Conservation (phyloP, 2,888 invertebrate species). For the Acleris sparsana region DNA sequence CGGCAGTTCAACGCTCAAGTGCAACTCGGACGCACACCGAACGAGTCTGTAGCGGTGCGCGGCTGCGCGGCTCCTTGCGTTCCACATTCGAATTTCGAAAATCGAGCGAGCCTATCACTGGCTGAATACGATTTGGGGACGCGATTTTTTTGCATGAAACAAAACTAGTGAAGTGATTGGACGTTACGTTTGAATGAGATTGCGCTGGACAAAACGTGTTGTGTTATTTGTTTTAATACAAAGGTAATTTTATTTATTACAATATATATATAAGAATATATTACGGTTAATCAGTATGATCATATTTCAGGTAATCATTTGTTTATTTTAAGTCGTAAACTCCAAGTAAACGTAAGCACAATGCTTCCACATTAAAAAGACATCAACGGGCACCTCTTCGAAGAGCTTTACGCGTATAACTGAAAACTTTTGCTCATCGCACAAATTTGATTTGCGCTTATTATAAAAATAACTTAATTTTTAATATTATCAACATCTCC, state of each 20-base stretch:
- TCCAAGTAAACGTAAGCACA: slow-evolving; percentile 1
- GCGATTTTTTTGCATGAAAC: slow-evolving; percentile 47
- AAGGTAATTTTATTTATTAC: slow-evolving; percentile 50
- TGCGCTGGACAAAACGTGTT: slow-evolving; percentile 46
- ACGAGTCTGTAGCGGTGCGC: slow-evolving; percentile 61
- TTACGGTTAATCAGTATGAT: neutral
- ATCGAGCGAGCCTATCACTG: slow-evolving; percentile 49
- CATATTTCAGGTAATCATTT: neutral
- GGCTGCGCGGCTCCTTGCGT: slow-evolving; percentile 58
- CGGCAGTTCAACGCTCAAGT: slow-evolving; percentile 78
- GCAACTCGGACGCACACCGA: slow-evolving; percentile 73
- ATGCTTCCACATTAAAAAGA: slow-evolving; percentile 49
- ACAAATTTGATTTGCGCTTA: too few species aligned
- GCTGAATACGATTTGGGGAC: slow-evolving; percentile 44
- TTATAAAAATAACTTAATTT: too few species aligned
- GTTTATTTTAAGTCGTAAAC: neutral
- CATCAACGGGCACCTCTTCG: slow-evolving; percentile 49
- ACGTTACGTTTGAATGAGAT: slow-evolving; percentile 50
- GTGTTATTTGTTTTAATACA: slow-evolving; percentile 53
- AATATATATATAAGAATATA: neutral
- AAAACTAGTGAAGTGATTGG: slow-evolving; percentile 54
- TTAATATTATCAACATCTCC: too few species aligned
- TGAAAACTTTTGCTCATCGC: neutral
- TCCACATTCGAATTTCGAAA: slow-evolving; percentile 57
- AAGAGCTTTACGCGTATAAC: slow-evolving; percentile 4